Conservation (phyloP, 2,797 vertebrate genomes). For the Natrix natrix region DNA sequence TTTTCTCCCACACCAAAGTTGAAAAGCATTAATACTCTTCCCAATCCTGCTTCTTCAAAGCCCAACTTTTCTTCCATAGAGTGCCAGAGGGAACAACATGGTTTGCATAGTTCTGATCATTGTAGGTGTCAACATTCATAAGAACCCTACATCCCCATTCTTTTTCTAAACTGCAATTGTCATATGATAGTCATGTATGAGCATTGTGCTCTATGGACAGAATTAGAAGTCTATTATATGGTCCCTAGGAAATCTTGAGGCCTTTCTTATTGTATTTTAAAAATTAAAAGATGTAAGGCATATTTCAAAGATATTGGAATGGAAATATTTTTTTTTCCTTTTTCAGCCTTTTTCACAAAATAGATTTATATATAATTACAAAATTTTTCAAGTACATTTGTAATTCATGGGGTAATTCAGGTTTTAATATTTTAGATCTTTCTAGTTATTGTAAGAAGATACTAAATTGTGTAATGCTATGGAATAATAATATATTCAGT, state of each 20-base stretch:
- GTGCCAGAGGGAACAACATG: background rate
- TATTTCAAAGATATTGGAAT: background rate
- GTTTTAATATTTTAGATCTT: background rate
- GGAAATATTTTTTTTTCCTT: background rate
- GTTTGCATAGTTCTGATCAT: background rate
- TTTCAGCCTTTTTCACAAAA: background rate
- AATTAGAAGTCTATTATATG: background rate
- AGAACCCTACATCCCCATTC: background rate
- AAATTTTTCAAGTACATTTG: background rate
- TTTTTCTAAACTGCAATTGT: background rate
- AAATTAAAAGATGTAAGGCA: background rate
- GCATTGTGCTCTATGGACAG: background rate
- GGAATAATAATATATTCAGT: background rate
- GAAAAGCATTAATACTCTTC: background rate
- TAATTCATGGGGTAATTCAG: background rate
- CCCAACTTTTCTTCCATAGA: background rate
- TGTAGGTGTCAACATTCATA: background rate
- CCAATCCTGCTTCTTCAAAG: background rate
- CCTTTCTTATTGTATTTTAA: background rate
- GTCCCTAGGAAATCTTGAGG: background rate
- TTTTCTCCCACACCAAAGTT: background rate
- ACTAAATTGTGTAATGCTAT: background rate
- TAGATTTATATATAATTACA: background rate
- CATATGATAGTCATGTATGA: background rate
- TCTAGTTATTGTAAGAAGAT: background rate